Evolutionary conservation across 2,888 invertebrate genomes (phyloP), one percentile per base, ranked within the genome.

Genomic region (Netelia melanura): DNA sequence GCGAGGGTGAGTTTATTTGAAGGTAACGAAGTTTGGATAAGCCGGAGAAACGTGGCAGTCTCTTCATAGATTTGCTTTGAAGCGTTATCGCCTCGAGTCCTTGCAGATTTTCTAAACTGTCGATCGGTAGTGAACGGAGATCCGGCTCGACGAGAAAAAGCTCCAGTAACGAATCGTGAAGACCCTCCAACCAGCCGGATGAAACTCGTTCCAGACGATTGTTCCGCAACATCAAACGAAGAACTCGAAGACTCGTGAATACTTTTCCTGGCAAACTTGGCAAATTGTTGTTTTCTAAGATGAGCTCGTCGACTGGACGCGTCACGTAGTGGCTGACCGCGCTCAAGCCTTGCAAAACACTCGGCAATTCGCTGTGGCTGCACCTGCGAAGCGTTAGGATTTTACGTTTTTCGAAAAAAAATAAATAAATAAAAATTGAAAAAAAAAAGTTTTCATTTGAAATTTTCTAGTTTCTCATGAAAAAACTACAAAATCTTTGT

Each of bases 141-240:
- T 97, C 96, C 17, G 97, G 97, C 93, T 98, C 98, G 1, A 98
- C 98, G 44, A 98, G 95, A 90, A 97, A 98, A 78, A 98, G 95
- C 94, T 98, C 98, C 88, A 98, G 96, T 48, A 98, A 94, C 71
- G 96, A 96, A 58, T 95, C 95, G 93, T 98, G 97, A 75, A 97
- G 95, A 25, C 97, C 96, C 78, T 96, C 96, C 74, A 98, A 93
- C 97, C 98, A 98, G 74, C 97, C 97, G 64, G 96, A 96, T 0
- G 98, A 97, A 17, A 98, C 95, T 74, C 97, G 95, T 92, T 98
- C 97, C 17, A 98, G 93, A 56, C 97, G 96, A 93, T 98, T 98
- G 91, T 98, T 96, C 1, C 98, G 95, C 80, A 98, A 93, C 97
- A 98, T 98, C 54, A 98, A 93, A 44, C 98, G 95, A 52, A 97